Evolutionary conservation across 2,113 vertebrate species (phyloP), one percentile per base, ranked within the genome.

Genomic region (Vimba vimba): DNA sequence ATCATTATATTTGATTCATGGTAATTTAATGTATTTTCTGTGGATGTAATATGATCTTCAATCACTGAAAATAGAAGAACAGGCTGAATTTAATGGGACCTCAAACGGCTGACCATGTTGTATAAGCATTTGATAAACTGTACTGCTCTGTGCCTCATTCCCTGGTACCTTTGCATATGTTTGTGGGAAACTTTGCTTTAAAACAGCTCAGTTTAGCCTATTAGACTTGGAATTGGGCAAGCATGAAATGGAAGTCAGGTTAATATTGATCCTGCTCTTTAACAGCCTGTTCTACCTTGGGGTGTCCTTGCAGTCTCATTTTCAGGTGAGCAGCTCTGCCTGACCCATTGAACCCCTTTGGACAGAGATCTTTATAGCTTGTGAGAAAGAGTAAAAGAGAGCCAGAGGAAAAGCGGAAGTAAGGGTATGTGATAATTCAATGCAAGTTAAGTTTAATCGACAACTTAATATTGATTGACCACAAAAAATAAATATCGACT

Each of bases 191-290:
- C n/a, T 66, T 79, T 62, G 59, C 60, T 76, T 87, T 81, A 8
- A 91, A 92, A 85, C 94, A 21, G 94, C 92, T 83, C 94, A 91
- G 95, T 96, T 89, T 91, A 94, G 94, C 97, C 97, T 96, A 96
- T 99, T 97, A 97, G 96, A 93, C 94, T 89, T 96, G 96, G 97
- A 97, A 96, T 94, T 96, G 96, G 96, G 96, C 96, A 97, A 98
- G 96, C 98, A 97, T 98, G 97, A 99, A 98, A 99, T 98, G 97
- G 97, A 98, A 97, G 97, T 96, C 95, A 92, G 94, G 94, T 97
- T 98, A 96, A 97, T 98, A 98, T 98, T 97, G 98, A 98, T 98
- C 97, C 95, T 95, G 91, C 96, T 97, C 96, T 97, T 96, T 96
- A 96, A 95, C 94, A 91, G 94, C 91, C 92, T 95, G 94, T 96